A percentile compares a stretch with the other conserved stretches of the same genome.
Conservation (phyloP, 2,888 invertebrate species). For the Platycheirus albimanus region DNA sequence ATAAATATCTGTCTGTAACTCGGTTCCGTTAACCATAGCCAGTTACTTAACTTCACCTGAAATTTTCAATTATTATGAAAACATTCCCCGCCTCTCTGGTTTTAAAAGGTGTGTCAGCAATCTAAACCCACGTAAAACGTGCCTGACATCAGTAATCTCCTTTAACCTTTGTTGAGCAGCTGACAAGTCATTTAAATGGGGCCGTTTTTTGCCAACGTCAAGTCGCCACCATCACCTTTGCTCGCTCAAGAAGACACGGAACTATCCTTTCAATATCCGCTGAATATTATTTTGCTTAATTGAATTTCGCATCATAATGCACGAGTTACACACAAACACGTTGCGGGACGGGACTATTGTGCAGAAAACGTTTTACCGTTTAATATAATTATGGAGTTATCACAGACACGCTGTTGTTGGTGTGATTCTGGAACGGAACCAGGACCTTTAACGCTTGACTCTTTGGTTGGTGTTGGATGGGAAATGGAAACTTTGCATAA, state of each 20-base stretch:
- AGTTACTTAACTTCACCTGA: too few relatives aligned
- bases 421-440: background rate
- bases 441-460: background rate
- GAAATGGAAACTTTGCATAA: background rate
- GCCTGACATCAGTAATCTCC: conserved; percentile 6
- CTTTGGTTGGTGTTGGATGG: background rate
- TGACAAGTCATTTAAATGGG: conserved; percentile 9
- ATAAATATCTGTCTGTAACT: too few relatives aligned
- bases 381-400: conserved; percentile 52
- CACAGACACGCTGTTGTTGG: background rate
- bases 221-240: background rate
- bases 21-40: background rate
- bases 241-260: background rate
- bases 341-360: conserved; percentile 31
- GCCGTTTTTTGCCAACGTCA: background rate
- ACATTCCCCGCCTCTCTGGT: background rate
- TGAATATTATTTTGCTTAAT: conserved; percentile 50
- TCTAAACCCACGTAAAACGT: conserved; percentile 1
- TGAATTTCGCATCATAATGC: conserved; percentile 54
- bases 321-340: conserved; percentile 26
- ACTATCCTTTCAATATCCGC: conserved; percentile 43
- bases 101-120: background rate
- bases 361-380: conserved; percentile 43
- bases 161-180: conserved; percentile 4
- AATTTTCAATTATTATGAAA: conserved; percentile 4